Conservation (phyloP, 2,888 invertebrate genomes). For the Agrochola lychnidis region DNA sequence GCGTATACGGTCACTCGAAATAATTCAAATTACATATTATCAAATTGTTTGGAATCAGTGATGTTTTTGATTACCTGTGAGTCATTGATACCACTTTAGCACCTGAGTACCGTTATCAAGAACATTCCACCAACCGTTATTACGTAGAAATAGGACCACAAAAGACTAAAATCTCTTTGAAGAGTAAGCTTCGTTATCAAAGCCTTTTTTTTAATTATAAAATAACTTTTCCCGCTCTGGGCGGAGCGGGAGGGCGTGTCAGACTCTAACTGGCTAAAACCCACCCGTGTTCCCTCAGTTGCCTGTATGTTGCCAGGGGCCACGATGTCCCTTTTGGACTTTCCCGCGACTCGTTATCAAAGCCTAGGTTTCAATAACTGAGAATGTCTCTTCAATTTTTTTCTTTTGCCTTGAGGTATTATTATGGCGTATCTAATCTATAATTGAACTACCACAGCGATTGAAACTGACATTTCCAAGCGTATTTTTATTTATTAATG, state of each 20-base stretch:
- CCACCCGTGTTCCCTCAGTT: no score
- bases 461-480: conserved; percentile 43
- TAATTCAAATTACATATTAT: not conserved
- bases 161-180: not conserved
- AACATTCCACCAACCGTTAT: not conserved
- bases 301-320: no score
- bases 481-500: conserved; percentile 40
- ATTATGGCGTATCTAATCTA: conserved; percentile 28
- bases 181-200: not conserved
- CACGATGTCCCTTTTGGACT: no score
- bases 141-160: not conserved
- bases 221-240: no score
- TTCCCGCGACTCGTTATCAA: not conserved
- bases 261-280: no score
- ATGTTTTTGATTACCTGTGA: conserved; percentile 19
- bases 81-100: conserved; percentile 7
- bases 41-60: conserved; percentile 17
- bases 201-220: not conserved
- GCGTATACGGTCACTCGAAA: not conserved
- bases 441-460: conserved; percentile 11
- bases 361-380: conserved; percentile 4
- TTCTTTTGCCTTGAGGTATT: conserved; percentile 22
- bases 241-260: no score
- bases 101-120: conserved; percentile 10
- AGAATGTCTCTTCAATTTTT: conserved; percentile 23